phyloP scores from a whole-genome alignment of 92 coral and sea anemone species.

The Parazoanthus atlanticus region DNA sequence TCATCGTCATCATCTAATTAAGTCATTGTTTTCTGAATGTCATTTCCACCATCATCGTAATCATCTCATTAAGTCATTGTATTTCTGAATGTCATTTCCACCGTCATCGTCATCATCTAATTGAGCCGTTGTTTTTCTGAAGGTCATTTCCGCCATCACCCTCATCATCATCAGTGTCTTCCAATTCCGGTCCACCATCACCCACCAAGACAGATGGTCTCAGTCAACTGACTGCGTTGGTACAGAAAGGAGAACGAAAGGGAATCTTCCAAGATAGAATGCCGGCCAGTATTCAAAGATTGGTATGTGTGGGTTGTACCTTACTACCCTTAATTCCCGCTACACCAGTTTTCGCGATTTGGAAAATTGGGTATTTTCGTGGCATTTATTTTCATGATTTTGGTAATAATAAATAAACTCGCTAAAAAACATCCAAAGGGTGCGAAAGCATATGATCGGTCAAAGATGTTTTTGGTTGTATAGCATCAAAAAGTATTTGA shows the following conservation, averaged over 20 bases:
- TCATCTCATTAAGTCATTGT: conserved; percentile 41
- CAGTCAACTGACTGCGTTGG: conserved; percentile 89
- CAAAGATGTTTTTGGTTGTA: no score
- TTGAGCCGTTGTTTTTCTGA: background rate
- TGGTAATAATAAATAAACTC: no score
- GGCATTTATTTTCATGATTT: no score
- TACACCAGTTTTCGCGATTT: background rate
- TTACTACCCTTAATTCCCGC: no score
- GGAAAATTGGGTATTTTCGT: background rate
- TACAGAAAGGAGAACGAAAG: conserved; percentile 87
- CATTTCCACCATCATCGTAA: conserved; percentile 77
- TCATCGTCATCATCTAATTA: background rate
- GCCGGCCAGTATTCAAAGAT: conserved; percentile 91
- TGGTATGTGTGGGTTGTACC: conserved; percentile 50
- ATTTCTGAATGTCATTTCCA: background rate
- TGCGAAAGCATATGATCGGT: no score
- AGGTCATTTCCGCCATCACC: conserved; percentile 93
- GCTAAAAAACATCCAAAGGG: no score
- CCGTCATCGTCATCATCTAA: background rate
- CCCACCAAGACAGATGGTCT: conserved; percentile 86
- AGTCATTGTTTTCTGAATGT: background rate
- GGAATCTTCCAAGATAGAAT: conserved; percentile 89
- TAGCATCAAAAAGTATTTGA: no score
- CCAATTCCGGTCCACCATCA: conserved; percentile 89
- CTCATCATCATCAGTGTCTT: conserved; percentile 80